Conservation (phyloP, 2,797 vertebrate species). For the Liasis olivaceus region DNA sequence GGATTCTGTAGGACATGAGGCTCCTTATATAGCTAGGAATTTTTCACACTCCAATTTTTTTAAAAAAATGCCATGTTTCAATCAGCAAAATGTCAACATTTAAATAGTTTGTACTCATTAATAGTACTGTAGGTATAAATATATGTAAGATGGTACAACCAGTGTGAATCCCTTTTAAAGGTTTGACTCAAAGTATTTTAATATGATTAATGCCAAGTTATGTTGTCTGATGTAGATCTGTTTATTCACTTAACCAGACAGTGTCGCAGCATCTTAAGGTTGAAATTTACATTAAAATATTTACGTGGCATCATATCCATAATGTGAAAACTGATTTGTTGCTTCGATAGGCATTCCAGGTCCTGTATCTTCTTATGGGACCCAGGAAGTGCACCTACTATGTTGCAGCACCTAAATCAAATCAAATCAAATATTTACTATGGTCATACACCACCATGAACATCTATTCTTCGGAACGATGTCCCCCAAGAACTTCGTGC, state of each 20-base stretch:
- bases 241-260: constrained; percentile 26
- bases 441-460: too few species aligned
- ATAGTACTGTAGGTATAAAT: constrained; percentile 10
- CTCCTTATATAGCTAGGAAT: background rate
- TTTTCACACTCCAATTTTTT: constrained; percentile 8
- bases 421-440: too few species aligned
- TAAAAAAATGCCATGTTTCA: constrained; percentile 26
- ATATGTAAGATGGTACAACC: background rate
- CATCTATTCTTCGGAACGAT: too few species aligned
- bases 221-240: background rate
- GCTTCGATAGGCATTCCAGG: background rate
- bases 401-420: too few species aligned
- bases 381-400: too few species aligned
- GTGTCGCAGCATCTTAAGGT: background rate
- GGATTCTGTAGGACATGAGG: background rate
- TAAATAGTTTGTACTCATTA: background rate
- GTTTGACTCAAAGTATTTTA: background rate
- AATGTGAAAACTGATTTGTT: background rate
- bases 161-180: constrained; percentile 19
- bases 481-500: too few species aligned
- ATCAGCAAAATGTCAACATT: constrained; percentile 33
- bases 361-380: too few species aligned
- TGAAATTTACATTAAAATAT: constrained; percentile 27
- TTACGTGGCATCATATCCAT: background rate
- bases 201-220: constrained; percentile 30